Percentiles rank a stretch among this genome's conserved stretches.
phyloP scores from a whole-genome alignment of 2,888 invertebrate genomes.

The Oligia fasciuncula region DNA sequence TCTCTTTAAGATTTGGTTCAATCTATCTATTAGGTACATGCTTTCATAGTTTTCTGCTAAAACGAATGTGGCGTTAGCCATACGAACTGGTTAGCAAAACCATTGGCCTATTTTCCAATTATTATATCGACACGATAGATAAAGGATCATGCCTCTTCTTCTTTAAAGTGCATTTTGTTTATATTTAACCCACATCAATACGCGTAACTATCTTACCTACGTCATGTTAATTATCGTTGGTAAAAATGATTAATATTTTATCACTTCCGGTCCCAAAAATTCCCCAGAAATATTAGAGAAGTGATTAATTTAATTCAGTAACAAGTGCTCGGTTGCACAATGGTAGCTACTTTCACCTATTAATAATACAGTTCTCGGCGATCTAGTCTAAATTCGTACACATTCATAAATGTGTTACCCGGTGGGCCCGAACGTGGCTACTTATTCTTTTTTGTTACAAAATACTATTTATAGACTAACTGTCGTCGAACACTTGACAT shows the following conservation, averaged over 20 bases:
- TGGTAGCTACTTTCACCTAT: conserved; percentile 34
- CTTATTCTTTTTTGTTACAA: conserved; percentile 45
- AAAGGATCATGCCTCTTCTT: neutral
- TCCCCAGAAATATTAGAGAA: neutral
- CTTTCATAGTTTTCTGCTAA: neutral
- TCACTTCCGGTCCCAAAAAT: neutral
- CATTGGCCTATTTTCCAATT: neutral
- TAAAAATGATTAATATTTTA: neutral
- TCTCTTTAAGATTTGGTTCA: neutral
- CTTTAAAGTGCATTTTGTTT: neutral
- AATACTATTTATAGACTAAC: conserved; percentile 49
- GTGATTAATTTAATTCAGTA: conserved; percentile 11
- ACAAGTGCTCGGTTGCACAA: conserved; percentile 11
- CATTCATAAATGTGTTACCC: conserved; percentile 52
- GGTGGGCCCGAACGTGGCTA: conserved; percentile 45
- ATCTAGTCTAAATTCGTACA: conserved; percentile 41
- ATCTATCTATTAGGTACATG: neutral
- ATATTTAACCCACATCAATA: neutral
- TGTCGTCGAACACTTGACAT: conserved; percentile 44
- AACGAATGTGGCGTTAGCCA: neutral
- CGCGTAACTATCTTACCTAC: neutral
- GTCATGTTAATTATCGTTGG: neutral
- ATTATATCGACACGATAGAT: neutral
- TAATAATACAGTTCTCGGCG: conserved; percentile 31
- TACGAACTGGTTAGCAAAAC: too few relatives aligned